These are phyloP conservation scores for Pelecanoides urinatrix DNA, from an alignment of 2,113 vertebrate genomes.

Conservation along the genomic window DNA sequence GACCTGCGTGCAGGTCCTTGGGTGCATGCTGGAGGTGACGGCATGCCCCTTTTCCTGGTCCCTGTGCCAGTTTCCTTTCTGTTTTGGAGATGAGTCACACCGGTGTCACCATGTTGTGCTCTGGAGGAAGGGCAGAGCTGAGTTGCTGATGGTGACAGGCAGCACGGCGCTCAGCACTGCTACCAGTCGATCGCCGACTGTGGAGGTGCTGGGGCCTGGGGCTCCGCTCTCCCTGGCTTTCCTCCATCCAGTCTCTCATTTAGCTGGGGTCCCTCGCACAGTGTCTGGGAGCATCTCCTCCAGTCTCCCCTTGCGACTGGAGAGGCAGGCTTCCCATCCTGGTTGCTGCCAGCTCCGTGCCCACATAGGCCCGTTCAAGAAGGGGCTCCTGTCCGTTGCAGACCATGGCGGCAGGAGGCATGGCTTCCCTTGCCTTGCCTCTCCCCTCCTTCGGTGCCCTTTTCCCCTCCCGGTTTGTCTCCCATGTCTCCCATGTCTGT, in stretches of 20 bases:
- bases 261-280: accelerated
- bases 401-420: neutral
- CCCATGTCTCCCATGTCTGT: neutral
- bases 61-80: neutral
- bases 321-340: neutral
- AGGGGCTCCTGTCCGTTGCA: neutral
- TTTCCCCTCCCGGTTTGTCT: neutral
- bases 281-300: neutral
- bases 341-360: neutral
- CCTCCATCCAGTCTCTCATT: neutral
- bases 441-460: neutral
- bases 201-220: neutral
- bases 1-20: neutral
- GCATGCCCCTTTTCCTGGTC: neutral
- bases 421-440: neutral
- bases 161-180: accelerated
- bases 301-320: neutral
- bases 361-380: neutral
- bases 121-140: conserved; percentile 5
- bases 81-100: conserved; percentile 20
- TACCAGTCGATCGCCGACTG: accelerated
- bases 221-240: neutral
- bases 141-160: neutral
- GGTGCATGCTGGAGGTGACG: accelerated
- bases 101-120: conserved; percentile 35